phyloP scores from a whole-genome alignment of 2,113 vertebrate species.

The Hystrix cristata region DNA sequence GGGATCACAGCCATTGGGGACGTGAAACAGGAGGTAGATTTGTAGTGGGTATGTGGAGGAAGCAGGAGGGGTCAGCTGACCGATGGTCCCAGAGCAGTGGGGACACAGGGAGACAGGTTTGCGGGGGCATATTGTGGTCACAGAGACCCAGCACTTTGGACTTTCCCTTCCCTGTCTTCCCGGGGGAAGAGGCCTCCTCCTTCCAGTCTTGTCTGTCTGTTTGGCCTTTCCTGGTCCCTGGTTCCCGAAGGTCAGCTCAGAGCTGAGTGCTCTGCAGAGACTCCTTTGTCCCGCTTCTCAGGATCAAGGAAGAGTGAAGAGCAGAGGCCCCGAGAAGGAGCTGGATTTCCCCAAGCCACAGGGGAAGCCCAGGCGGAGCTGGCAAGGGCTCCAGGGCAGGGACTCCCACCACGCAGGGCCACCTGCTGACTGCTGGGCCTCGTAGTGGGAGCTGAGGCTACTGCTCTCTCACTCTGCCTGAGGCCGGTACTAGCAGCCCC shows the following conservation, averaged over 20 bases:
- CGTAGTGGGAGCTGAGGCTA: fast-evolving
- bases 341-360: background rate
- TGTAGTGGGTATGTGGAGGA: background rate
- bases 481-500: background rate
- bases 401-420: fast-evolving
- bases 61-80: background rate
- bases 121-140: background rate
- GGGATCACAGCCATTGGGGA: background rate
- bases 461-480: background rate
- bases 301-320: background rate
- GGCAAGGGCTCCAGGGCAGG: too few species aligned
- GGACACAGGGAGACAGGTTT: too few species aligned
- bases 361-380: fast-evolving
- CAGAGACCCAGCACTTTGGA: background rate
- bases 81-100: background rate
- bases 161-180: too few species aligned
- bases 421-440: fast-evolving
- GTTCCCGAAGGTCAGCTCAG: background rate
- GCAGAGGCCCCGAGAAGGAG: background rate
- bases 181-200: background rate
- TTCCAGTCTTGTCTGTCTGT: background rate
- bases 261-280: background rate
- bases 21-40: background rate
- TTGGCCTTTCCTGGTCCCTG: too few species aligned
- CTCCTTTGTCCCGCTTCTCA: fast-evolving